These are phyloP conservation scores for Hesperia comma DNA, from an alignment of 2,888 invertebrate species.

Conservation along the genomic window DNA sequence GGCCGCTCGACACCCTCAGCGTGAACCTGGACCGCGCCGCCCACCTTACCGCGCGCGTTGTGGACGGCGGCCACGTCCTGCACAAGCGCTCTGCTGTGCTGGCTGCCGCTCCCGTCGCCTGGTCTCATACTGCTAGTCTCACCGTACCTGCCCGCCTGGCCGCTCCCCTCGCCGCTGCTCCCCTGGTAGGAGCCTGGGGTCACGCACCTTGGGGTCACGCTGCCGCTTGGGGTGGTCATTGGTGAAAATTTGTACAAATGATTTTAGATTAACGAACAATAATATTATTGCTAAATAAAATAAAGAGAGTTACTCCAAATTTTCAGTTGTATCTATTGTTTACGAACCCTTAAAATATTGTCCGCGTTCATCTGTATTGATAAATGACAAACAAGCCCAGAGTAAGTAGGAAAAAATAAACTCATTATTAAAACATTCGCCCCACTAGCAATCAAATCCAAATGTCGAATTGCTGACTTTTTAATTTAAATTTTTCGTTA, in stretches of 20 bases:
- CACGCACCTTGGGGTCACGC: slow-evolving; percentile 46
- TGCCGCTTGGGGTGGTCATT: slow-evolving; percentile 51
- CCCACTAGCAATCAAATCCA: no score
- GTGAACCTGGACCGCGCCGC: slow-evolving; percentile 76
- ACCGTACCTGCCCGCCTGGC: not conserved
- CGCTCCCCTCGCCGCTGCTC: slow-evolving; percentile 47
- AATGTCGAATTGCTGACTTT: no score
- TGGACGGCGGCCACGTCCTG: slow-evolving; percentile 60
- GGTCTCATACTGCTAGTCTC: slow-evolving; percentile 45
- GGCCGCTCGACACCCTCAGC: slow-evolving; percentile 74
- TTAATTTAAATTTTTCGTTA: no score
- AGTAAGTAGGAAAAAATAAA: no score
- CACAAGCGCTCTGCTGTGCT: slow-evolving; percentile 71
- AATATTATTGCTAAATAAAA: slow-evolving; percentile 47
- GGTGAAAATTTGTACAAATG: slow-evolving; percentile 56
- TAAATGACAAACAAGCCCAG: no score
- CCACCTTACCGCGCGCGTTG: slow-evolving; percentile 67
- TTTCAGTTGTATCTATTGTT: slow-evolving; percentile 20
- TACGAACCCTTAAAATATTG: no score
- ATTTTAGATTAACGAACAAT: slow-evolving; percentile 40
- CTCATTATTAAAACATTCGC: no score
- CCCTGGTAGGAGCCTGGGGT: slow-evolving; percentile 49
- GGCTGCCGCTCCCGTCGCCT: slow-evolving; percentile 53
- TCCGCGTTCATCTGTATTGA: no score
- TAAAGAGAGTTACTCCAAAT: slow-evolving; percentile 74